These are phyloP conservation scores for Eristalis intricaria DNA, from an alignment of 2,888 invertebrate species.

Conservation along the genomic window DNA sequence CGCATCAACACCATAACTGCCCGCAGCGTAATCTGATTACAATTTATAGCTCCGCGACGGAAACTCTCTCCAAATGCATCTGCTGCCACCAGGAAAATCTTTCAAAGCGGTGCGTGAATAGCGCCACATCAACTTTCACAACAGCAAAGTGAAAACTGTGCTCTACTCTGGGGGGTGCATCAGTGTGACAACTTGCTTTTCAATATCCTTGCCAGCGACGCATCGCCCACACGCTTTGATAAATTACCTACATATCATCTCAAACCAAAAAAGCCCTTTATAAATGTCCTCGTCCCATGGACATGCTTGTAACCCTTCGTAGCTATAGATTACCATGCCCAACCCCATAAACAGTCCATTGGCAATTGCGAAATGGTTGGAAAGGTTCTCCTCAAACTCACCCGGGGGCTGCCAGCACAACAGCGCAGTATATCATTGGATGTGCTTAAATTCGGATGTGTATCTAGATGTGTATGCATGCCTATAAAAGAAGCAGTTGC, in stretches of 20 bases:
- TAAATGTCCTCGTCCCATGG: slow-evolving; percentile 53
- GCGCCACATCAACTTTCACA: slow-evolving; percentile 52
- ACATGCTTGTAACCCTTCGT: slow-evolving; percentile 34
- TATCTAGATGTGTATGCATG: background rate
- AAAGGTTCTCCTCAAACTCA: slow-evolving; percentile 30
- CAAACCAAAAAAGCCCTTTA: slow-evolving; percentile 59
- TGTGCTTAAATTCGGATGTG: background rate
- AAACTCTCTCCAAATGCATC: slow-evolving; percentile 48
- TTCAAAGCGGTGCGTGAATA: slow-evolving; percentile 59
- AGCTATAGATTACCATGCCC: slow-evolving; percentile 62
- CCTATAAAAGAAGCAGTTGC: background rate
- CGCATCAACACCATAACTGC: slow-evolving; percentile 65
- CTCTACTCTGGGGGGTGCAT: slow-evolving; percentile 51
- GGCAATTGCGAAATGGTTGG: slow-evolving; percentile 63
- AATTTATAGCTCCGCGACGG: slow-evolving; percentile 59
- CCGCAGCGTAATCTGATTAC: slow-evolving; percentile 68
- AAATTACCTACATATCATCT: slow-evolving; percentile 68
- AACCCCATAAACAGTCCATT: slow-evolving; percentile 62
- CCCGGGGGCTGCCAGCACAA: slow-evolving; percentile 53
- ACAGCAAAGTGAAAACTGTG: slow-evolving; percentile 59
- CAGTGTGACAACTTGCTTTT: slow-evolving; percentile 68
- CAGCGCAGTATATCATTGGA: slow-evolving; percentile 54
- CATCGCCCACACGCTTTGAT: slow-evolving; percentile 68
- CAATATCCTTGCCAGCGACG: slow-evolving; percentile 66
- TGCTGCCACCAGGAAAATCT: slow-evolving; percentile 47